These are phyloP conservation scores for Anthophora plumipes DNA, from an alignment of 2,888 invertebrate species.

Conservation along the genomic window DNA sequence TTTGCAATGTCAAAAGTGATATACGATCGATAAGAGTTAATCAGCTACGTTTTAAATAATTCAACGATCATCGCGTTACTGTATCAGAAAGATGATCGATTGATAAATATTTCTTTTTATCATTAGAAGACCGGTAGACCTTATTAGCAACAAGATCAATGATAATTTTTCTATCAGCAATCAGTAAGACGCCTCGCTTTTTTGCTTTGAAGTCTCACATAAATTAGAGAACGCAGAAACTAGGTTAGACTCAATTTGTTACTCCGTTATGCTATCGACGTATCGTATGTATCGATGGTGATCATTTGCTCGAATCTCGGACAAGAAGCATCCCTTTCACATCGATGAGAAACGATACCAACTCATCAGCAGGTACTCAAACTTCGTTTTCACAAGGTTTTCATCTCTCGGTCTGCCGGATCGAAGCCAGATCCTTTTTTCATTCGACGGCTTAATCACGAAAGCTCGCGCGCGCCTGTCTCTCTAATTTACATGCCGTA, in stretches of 20 bases:
- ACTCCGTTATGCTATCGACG: background rate
- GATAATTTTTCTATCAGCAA: background rate
- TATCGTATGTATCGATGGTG: background rate
- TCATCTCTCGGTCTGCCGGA: background rate
- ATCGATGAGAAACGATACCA: conserved; percentile 1
- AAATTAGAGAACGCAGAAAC: conserved; percentile 33
- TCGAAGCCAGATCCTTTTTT: conserved; percentile 30
- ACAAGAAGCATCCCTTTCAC: background rate
- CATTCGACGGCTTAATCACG: conserved; percentile 33
- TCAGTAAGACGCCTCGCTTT: background rate
- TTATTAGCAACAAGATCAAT: background rate
- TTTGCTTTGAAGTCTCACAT: background rate
- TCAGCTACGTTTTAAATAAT: too few relatives aligned
- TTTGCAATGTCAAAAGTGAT: too few relatives aligned
- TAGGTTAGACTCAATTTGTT: conserved; percentile 20
- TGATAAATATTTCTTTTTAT: too few relatives aligned
- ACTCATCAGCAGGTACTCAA: conserved; percentile 6
- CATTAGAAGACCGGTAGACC: too few relatives aligned
- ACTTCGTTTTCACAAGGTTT: background rate
- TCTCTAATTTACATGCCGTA: conserved; percentile 39
- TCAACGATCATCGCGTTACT: too few relatives aligned
- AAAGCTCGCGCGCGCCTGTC: background rate
- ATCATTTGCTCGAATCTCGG: conserved; percentile 17
- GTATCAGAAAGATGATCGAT: too few relatives aligned
- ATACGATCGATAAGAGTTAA: too few relatives aligned